Evolutionary conservation across 2,888 invertebrate genomes (phyloP), one percentile per base, ranked within the genome.

Genomic region (Aleiodes alternator): DNA sequence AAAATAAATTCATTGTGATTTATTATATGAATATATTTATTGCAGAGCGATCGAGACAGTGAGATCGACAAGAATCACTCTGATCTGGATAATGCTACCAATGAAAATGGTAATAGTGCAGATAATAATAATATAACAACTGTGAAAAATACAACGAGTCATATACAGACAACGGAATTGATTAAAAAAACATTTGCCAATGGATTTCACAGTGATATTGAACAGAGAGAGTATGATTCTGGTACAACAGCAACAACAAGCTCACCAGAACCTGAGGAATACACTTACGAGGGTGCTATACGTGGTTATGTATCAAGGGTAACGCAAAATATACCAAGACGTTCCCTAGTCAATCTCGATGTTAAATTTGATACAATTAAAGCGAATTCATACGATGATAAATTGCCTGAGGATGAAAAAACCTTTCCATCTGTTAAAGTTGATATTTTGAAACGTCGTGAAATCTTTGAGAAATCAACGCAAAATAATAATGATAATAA

Each of bases 211-310:
- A 84, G 82, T 51, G 84, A 82, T 83, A 91, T 90, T 75, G 90
- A 82, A 75, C 81, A 81, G 56, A 84, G 92, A 88, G 88, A 92
- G 89, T 94, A 94, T 90, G 94, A 94, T 85, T 93, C 94, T 51
- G 93, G 92, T 81, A 94, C 93, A 83, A 93, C 93, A 73, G 93
- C 92, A 81, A 93, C 93, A 57, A 92, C 92, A 81, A 93, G 93
- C 86, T 93, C 94, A 59, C 93, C 94, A 1, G 94, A 94, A 88
- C 93, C 93, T 48, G 93, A 95, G 84, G 96, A 96, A 88, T 96
- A 96, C 89, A 96, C 96, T 0, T 96, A 96, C 88, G 96, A 96
- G 89, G 94, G 95, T 83, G 96, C 96, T 83, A 96, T 96, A 82
- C 95, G 96, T 86, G 95, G 95, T 82, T 96, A 96, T 90, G 95